Conservation (phyloP, 2,888 invertebrate genomes). For the Caenorhabditis sp. region DNA sequence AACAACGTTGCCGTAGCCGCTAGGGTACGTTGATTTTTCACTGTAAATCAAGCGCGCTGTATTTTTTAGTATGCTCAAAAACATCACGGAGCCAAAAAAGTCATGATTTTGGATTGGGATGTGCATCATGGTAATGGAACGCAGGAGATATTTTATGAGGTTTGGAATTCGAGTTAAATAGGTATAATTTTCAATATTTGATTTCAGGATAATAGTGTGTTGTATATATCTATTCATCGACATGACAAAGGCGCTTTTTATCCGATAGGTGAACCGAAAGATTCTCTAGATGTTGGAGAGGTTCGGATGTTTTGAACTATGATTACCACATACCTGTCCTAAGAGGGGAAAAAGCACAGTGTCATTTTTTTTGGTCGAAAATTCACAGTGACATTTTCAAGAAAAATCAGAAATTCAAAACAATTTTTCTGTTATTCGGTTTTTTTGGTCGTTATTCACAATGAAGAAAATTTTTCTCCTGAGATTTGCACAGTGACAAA, state of each 20-base stretch:
- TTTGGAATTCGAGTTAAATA: background rate
- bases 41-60: no score
- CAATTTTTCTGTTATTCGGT: no score
- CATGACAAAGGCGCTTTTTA: constrained; percentile 91
- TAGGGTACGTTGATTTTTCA: no score
- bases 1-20: constrained; percentile 96
- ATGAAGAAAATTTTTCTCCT: no score
- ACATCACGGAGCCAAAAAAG: constrained; percentile 72
- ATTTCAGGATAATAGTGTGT: constrained; percentile 16
- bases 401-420: no score
- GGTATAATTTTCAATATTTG: background rate
- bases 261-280: constrained; percentile 77
- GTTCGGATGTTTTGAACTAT: background rate
- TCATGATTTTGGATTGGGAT: constrained; percentile 94
- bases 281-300: constrained; percentile 72
- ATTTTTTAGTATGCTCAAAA: constrained; percentile 43
- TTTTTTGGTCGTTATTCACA: no score
- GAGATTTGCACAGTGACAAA: no score
- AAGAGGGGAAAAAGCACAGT: no score
- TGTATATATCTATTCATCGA: constrained; percentile 88
- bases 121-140: constrained; percentile 66
- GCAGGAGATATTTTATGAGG: constrained; percentile 46
- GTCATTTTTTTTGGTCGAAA: no score
- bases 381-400: no score
- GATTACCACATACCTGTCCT: no score